Percentiles rank a stretch among this genome's conserved stretches.
Conservation (phyloP, 2,888 invertebrate genomes). For the Tetramorium bicarinatum region DNA sequence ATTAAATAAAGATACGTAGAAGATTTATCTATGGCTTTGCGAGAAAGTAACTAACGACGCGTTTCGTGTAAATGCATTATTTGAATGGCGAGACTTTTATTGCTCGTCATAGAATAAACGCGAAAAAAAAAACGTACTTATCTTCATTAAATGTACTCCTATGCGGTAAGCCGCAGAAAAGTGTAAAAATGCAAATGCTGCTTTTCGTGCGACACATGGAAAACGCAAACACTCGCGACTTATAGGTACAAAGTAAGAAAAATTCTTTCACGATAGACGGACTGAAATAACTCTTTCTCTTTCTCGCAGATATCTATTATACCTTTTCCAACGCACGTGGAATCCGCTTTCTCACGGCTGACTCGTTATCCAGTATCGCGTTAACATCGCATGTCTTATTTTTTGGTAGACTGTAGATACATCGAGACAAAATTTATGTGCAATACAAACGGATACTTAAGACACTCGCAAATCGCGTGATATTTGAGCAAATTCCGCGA, state of each 20-base stretch:
- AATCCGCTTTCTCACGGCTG: background rate
- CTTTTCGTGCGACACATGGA: slow-evolving; percentile 5
- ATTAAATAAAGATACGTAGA: background rate
- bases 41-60: background rate
- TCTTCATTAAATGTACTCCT: slow-evolving; percentile 3
- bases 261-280: background rate
- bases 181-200: background rate
- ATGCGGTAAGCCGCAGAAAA: background rate
- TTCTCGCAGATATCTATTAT: background rate
- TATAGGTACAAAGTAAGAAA: background rate
- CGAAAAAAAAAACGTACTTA: background rate
- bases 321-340: background rate
- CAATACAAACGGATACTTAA: background rate
- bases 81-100: slow-evolving; percentile 6
- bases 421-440: slow-evolving; percentile 18
- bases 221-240: background rate
- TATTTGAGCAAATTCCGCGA: slow-evolving; percentile 15
- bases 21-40: background rate
- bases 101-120: background rate
- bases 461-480: background rate
- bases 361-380: background rate
- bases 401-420: background rate
- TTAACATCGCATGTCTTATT: background rate
- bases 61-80: slow-evolving; percentile 5
- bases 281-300: background rate